Evolutionary conservation across 2,797 vertebrate species (phyloP).

Genomic region (Decapterus maruadsi): DNA sequence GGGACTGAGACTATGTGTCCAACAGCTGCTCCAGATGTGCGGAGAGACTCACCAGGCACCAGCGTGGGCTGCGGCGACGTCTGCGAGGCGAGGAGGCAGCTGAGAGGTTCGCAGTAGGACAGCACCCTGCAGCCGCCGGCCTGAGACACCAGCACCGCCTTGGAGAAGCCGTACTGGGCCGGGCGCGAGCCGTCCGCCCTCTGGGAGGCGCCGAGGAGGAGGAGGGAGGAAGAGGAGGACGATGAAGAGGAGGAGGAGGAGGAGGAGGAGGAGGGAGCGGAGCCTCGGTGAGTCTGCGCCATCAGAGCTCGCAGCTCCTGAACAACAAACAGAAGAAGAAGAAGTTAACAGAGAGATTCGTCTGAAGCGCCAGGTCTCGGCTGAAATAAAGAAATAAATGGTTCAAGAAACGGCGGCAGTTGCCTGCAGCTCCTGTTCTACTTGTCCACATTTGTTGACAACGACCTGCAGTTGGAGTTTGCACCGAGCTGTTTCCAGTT

Average conservation of each 20-base stretch:
- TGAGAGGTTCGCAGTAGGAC: conserved; percentile 89
- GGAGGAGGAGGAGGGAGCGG: conserved; percentile 55
- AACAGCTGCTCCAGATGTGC: too few relatives aligned
- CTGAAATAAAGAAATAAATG: too few relatives aligned
- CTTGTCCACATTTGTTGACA: conserved; percentile 89
- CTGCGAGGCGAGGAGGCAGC: conserved; percentile 94
- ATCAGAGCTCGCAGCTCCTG: conserved; percentile 90
- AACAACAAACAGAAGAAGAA: not conserved
- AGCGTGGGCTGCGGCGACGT: conserved; percentile 92
- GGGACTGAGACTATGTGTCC: too few relatives aligned
- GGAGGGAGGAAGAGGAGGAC: conserved; percentile 22
- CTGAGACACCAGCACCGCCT: conserved; percentile 90
- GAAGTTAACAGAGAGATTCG: not conserved
- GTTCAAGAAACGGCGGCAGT: too few relatives aligned
- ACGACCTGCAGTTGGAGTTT: conserved; percentile 92
- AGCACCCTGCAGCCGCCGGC: conserved; percentile 91
- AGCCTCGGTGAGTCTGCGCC: conserved; percentile 72
- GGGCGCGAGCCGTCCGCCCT: conserved; percentile 65
- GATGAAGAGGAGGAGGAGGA: conserved; percentile 43
- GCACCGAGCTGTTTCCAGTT: conserved; percentile 94
- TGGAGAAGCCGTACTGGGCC: conserved; percentile 89
- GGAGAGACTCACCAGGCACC: conserved; percentile 87
- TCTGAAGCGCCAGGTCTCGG: not conserved
- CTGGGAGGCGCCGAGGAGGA: conserved; percentile 78
- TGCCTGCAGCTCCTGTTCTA: conserved; percentile 90